Base-by-base conservation (phyloP, 37 sponge, comb jelly and placozoan species). In the Haliclona indistincta region DNA sequence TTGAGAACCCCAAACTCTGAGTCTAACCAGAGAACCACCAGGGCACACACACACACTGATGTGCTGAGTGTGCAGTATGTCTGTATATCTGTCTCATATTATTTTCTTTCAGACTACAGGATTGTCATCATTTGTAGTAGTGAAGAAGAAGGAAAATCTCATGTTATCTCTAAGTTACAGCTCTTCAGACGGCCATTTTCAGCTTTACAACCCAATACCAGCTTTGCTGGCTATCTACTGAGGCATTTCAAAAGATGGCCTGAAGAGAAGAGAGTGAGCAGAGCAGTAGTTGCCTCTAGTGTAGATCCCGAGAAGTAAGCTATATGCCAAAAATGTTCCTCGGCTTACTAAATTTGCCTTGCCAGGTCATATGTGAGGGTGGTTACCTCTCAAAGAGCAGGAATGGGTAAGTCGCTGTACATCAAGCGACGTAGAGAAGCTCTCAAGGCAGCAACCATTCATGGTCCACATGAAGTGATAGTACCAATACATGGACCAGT, bases 371-470 rank as follows among this genome's bases (percentile, higher is more conserved):
- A 52, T 69, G 83, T 86, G 23, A 41, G 92, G 29, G 80, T 91
- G 0, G 87, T 91, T 6, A 51, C 70, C 5, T 91, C 87, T 35
- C 17, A 32, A 15, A 65, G 75, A 22, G 61, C 92, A 37, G 92
- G 92, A 32, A 85, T 91, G 87, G 92, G 92, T 4, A 91, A 91
- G 67, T 72, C 87, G 15, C 58, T 86, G 22, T 91, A 64, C 67
- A 71, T 91, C 20, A 15, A 33, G 8, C 43, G 60, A 58, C 11
- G 11, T 20, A 58, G n/a, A 58, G 83, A 91, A 43, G 10, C 22
- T 8, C 42, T 84, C 2, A n/a, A 54, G 3, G 32, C 8, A 36
- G 22, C 51, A 33, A 29, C 28, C 4, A 5, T 34, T 47, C 10
- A 39, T 32, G 23, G 19, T 56, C 0, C 17, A 36, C 77, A 49